phyloP scores from a whole-genome alignment of 1,140 invertebrate genomes.

The Megalonaias nervosa region DNA sequence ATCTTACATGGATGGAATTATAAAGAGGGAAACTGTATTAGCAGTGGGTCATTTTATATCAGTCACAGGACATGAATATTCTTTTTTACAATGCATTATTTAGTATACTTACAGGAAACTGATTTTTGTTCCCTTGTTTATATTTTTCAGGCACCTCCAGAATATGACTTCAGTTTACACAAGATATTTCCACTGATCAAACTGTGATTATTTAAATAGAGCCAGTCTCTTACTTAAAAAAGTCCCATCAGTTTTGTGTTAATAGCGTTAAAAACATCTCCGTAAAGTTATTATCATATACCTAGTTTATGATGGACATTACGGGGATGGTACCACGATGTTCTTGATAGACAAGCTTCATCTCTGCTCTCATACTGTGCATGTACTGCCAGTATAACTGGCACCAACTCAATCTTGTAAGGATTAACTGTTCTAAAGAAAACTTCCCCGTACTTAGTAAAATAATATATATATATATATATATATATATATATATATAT shows the following conservation, averaged over 20 bases:
- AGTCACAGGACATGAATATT: background rate
- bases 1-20: background rate
- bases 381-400: too few species aligned
- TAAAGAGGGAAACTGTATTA: background rate
- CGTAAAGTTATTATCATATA: background rate
- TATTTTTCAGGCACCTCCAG: constrained; percentile 79
- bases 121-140: constrained; percentile 31
- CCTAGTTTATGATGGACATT: too few species aligned
- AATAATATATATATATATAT: too few species aligned
- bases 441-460: too few species aligned
- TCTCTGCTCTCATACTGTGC: too few species aligned
- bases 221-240: background rate
- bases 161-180: constrained; percentile 92
- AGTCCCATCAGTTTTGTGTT: background rate
- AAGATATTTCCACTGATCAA: constrained; percentile 93
- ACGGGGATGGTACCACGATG: too few species aligned
- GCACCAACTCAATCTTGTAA: too few species aligned
- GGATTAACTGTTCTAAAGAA: too few species aligned
- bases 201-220: constrained; percentile 16
- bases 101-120: background rate
- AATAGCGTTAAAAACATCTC: background rate
- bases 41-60: background rate
- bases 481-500: too few species aligned
- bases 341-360: too few species aligned
- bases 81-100: background rate